Conservation (phyloP, 2,797 vertebrate species). For the Muscicapa striata region DNA sequence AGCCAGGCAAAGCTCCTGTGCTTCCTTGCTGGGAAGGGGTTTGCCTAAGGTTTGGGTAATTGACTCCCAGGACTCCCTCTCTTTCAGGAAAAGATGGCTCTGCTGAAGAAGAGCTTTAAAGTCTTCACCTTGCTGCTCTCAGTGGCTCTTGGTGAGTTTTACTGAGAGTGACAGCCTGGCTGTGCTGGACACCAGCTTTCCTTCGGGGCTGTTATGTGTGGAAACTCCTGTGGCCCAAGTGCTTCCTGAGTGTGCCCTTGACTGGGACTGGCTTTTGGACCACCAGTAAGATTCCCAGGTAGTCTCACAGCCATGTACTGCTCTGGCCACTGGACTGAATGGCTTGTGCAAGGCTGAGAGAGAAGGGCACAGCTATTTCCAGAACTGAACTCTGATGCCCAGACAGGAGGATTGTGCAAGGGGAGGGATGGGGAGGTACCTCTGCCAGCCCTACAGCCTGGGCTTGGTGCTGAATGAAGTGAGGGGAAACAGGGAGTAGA, state of each 20-base stretch:
- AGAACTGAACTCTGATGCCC: background rate
- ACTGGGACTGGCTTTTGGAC: background rate
- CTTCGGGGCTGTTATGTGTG: fast-evolving
- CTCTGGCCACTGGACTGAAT: background rate
- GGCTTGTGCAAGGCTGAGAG: background rate
- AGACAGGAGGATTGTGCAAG: background rate
- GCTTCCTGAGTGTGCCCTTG: background rate
- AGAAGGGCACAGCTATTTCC: background rate
- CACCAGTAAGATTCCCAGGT: background rate
- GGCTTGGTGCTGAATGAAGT: background rate
- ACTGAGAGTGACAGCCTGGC: background rate
- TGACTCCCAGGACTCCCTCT: background rate
- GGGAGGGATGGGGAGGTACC: background rate
- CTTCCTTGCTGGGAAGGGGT: background rate
- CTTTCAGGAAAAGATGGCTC: background rate
- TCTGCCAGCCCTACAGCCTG: background rate
- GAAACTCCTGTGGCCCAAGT: background rate
- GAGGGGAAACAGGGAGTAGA: background rate
- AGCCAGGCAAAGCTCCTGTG: background rate
- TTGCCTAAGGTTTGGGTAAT: background rate
- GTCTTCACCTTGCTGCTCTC: background rate
- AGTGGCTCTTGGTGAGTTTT: background rate
- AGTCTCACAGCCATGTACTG: background rate
- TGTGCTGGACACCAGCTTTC: background rate
- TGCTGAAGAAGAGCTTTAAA: background rate